A percentile compares a stretch with the other conserved stretches of the same genome.
Conservation (phyloP, 2,888 invertebrate genomes). For the Eupithecia inturbata region DNA sequence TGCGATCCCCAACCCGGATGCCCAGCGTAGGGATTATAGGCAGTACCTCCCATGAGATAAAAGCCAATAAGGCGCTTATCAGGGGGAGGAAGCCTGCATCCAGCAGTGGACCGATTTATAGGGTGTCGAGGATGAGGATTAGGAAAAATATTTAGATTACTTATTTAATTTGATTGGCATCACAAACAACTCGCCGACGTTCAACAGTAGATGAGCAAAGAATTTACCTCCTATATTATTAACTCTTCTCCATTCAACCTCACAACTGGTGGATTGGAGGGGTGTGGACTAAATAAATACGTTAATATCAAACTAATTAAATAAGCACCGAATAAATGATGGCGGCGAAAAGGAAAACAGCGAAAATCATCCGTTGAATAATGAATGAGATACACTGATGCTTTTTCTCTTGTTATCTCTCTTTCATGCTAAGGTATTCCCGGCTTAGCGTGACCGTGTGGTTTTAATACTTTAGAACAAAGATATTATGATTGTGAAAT, state of each 20-base stretch:
- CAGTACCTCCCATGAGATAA: too few relatives aligned
- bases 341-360: slow-evolving; percentile 49
- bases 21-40: too few relatives aligned
- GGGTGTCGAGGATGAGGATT: too few relatives aligned
- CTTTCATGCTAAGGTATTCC: slow-evolving; percentile 26
- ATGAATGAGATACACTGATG: slow-evolving; percentile 49
- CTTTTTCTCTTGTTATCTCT: slow-evolving; percentile 23
- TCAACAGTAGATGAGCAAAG: not conserved
- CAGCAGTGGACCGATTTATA: too few relatives aligned
- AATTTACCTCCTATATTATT: too few relatives aligned
- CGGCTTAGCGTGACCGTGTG: slow-evolving; percentile 32
- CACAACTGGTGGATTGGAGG: not conserved
- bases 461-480: slow-evolving; percentile 41
- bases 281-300: slow-evolving; percentile 8
- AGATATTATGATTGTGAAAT: not conserved
- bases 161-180: too few relatives aligned
- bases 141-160: too few relatives aligned
- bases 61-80: too few relatives aligned
- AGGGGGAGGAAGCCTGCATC: too few relatives aligned
- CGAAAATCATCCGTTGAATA: slow-evolving; percentile 64
- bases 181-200: not conserved
- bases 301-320: slow-evolving; percentile 32
- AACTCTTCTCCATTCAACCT: not conserved
- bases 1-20: too few relatives aligned
- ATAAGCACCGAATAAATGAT: slow-evolving; percentile 38